These are phyloP conservation scores for Gallinago stenura DNA, from an alignment of 2,797 vertebrate species.

Conservation along the genomic window DNA sequence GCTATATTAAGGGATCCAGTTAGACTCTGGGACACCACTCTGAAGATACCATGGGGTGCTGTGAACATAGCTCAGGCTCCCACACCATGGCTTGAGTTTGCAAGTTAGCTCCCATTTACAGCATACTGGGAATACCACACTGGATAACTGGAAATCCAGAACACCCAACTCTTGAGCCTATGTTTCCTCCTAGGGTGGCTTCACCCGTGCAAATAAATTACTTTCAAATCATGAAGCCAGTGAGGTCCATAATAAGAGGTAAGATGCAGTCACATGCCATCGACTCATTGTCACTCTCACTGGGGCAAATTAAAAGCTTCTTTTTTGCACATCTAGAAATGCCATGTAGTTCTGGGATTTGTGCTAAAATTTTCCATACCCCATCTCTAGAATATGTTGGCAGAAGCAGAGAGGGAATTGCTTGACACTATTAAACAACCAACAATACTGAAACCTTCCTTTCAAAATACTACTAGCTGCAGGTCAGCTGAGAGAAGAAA, in stretches of 20 bases:
- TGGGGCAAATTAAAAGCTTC: neutral
- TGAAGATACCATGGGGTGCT: neutral
- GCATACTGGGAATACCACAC: neutral
- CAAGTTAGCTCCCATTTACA: neutral
- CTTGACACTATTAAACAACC: neutral
- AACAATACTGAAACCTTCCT: neutral
- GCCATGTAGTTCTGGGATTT: neutral
- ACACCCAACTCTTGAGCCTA: neutral
- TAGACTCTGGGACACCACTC: neutral
- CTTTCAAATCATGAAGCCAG: neutral
- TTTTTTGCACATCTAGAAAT: neutral
- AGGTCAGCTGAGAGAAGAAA: neutral
- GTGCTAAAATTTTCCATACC: neutral
- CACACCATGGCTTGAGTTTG: neutral
- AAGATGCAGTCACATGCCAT: fast-evolving
- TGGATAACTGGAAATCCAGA: neutral
- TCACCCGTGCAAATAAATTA: neutral
- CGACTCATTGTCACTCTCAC: neutral
- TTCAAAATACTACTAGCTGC: neutral
- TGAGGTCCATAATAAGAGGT: neutral
- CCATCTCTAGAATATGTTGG: neutral
- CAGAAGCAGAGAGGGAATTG: neutral
- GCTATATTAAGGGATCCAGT: neutral
- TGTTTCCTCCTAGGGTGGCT: neutral
- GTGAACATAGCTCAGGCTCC: neutral